Base-by-base conservation (phyloP, 2,888 invertebrate species). In the Plagodis dolabraria region DNA sequence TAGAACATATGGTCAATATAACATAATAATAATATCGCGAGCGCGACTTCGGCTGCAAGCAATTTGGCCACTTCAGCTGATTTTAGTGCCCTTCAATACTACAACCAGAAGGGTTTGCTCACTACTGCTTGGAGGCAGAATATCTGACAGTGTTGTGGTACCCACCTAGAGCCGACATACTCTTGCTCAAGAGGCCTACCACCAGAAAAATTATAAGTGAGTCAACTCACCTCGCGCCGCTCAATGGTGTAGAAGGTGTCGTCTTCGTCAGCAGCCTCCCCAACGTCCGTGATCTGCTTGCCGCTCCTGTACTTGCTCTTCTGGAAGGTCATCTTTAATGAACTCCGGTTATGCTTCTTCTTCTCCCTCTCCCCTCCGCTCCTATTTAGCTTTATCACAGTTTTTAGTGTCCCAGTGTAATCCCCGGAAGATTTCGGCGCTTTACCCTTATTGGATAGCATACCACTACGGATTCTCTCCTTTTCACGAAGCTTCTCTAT, bases 401-500 rank as follows among this genome's bases (percentile, higher is more conserved):
- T 97, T 81, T 97, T 97, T 67, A 97, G 82, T 0, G 97, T 97
- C 43, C 97, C 97, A 4, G 96, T 96, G 75, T 96, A 96, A 71
- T 94, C 94, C 12, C 90, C 87, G 5, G 89, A 86, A 33, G 87
- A 76, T 34, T 85, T 84, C 0, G 84, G 67, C 53, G 80, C 75
- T 57, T 87, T 85, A 42, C 71, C 79, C 57, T 86, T 86, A 62
- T 82, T 87, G 0, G 75, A 77, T 68, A 83, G 76, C 47, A 79
- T 72, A 1, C 78, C 78, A 51, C 76, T 76, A 66, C 84, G 84
- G 42, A 92, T 86, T 0, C 91, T 78, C 48, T 91, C 86, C 56
- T 91, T 94, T 52, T 94, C 92, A 63, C 93, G 93, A 12, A 92
- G 80, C 57, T 93, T 94, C 58, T 94, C 94, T 46, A 93, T 93